These are phyloP conservation scores for Acanthaster planci DNA, from an alignment of 35 echinoderm and acorn worm genomes.

Conservation along the genomic window DNA sequence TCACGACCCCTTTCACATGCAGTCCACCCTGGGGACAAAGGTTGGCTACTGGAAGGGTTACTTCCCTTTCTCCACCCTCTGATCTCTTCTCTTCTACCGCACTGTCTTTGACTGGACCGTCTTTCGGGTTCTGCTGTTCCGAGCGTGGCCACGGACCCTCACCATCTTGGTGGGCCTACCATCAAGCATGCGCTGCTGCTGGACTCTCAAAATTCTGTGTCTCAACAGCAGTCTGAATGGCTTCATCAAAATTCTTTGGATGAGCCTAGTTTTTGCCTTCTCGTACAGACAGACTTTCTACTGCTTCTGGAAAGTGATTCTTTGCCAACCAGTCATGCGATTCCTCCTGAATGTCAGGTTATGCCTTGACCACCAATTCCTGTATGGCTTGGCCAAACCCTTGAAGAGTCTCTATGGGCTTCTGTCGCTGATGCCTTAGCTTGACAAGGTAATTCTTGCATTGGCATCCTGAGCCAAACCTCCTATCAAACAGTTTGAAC, in stretches of 20 bases:
- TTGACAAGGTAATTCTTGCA: conserved; percentile 19
- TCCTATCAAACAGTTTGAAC: not conserved
- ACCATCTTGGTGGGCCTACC: not conserved
- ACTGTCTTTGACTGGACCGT: no score
- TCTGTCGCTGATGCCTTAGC: not conserved
- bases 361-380: conserved; percentile 18
- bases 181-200: not conserved
- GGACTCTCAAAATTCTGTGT: not conserved
- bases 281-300: not conserved
- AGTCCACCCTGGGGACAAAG: not conserved
- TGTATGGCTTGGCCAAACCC: conserved; percentile 34
- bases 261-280: conserved; percentile 22
- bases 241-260: no score
- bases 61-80: no score
- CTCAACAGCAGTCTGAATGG: conserved; percentile 1
- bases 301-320: conserved; percentile 40
- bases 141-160: not conserved
- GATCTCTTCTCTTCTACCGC: no score
- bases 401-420: conserved; percentile 11
- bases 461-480: conserved; percentile 9
- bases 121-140: not conserved
- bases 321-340: not conserved
- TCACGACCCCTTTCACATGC: not conserved
- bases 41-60: not conserved
- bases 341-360: conserved; percentile 3